Conservation (phyloP, 2,113 vertebrate genomes). For the Mesocricetus auratus region DNA sequence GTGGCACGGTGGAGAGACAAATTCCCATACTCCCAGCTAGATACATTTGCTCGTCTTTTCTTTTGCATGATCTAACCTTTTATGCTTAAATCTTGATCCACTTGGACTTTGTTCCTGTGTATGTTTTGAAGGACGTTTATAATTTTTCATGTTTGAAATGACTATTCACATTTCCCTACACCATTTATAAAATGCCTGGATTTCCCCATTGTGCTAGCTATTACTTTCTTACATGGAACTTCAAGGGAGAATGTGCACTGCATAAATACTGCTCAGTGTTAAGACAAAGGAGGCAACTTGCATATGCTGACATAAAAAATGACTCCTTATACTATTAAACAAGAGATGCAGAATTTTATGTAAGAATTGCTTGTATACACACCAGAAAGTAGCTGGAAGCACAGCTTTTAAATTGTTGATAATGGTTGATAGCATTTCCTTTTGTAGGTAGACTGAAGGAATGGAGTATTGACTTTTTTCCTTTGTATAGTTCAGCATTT, state of each 20-base stretch:
- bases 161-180: neutral
- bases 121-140: neutral
- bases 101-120: neutral
- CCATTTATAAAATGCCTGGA: conserved; percentile 10
- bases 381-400: neutral
- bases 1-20: neutral
- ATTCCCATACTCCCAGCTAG: neutral
- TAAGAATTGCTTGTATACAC: neutral
- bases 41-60: neutral
- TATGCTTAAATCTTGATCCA: neutral
- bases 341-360: neutral
- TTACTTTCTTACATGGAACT: neutral
- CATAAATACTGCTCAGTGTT: neutral
- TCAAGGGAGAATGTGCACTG: neutral
- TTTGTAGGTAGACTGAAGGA: neutral
- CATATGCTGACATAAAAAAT: neutral
- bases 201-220: neutral
- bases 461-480: conserved; percentile 1
- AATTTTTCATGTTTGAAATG: conserved; percentile 20
- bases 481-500: neutral
- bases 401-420: neutral
- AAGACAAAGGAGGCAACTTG: neutral
- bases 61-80: conserved; percentile 16
- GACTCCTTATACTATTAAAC: neutral
- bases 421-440: neutral